A percentile compares a stretch with the other conserved stretches of the same genome.
These are phyloP conservation scores for Sesia apiformis DNA, from an alignment of 2,888 invertebrate species.

Conservation along the genomic window DNA sequence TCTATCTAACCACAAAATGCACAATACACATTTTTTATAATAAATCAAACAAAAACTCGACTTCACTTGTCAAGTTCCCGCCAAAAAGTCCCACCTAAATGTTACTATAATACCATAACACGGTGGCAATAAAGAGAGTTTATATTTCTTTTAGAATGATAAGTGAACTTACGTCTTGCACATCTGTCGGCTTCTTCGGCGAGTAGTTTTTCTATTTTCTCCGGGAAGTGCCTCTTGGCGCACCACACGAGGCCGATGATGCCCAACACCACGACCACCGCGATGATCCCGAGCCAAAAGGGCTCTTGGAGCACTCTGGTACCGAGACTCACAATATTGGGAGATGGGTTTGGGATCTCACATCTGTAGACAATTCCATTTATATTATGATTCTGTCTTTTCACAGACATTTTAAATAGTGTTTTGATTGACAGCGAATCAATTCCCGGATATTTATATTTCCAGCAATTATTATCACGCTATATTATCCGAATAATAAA, in stretches of 20 bases:
- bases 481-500: no score
- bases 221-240: constrained; percentile 89
- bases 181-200: constrained; percentile 86
- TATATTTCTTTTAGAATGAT: constrained; percentile 3
- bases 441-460: no score
- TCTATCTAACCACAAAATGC: no score
- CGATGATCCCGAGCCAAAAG: constrained; percentile 91
- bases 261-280: constrained; percentile 85
- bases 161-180: constrained; percentile 74
- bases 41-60: no score
- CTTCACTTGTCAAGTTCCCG: no score
- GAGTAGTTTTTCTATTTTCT: constrained; percentile 87
- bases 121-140: background rate
- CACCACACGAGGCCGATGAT: constrained; percentile 88
- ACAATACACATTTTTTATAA: no score
- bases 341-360: constrained; percentile 78
- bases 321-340: constrained; percentile 74
- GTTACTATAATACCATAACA: background rate
- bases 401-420: background rate
- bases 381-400: background rate
- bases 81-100: background rate
- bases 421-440: no score
- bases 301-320: constrained; percentile 90
- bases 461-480: no score
- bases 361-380: constrained; percentile 60